Evolutionary conservation across 2,888 invertebrate genomes (phyloP), one percentile per base, ranked within the genome.

Genomic region (Drosophila neonasuta): DNA sequence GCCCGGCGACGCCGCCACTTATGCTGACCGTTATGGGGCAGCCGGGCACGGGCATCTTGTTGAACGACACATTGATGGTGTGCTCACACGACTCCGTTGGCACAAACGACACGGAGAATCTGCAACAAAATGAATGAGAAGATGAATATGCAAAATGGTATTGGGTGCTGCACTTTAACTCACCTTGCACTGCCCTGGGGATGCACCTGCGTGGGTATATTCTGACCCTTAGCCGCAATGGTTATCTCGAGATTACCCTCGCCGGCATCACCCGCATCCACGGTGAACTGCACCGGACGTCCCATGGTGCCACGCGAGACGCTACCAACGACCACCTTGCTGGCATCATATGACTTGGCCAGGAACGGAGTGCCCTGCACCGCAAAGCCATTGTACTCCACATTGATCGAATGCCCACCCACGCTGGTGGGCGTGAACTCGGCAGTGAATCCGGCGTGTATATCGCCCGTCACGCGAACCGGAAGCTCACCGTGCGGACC

Each of bases 171-270:
- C 39, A 10, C 32, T 32, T 9, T 2, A 7, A 64, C 79, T 80
- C 59, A 90, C 91, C 91, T 91, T 81, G 91, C 95, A 90, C 95
- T 95, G 87, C 97, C 97, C 91, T 97, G 95, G 8, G 97, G 97
- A 90, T 96, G 97, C 48, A 98, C 97, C 93, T 98, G 97, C 57
- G 97, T 98, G 51, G 98, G 97, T 86, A 98, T 97, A 89, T 98
- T 97, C 72, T 97, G 93, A 57, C 98, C 97, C 89, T 96, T 94
- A 45, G 97, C 97, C 70, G 97, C 97, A 80, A 99, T 98, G 50
- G 98, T 97, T 78, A 99, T 99, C 92, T 99, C 99, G 77, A 99
- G 92, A 91, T 97, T 97, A 56, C 99, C 99, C 92, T 99, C 99
- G 9, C 99, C 99, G 49, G 99, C 98, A 90, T 97, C 96, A 72